These are phyloP conservation scores for Rallus limicola DNA, from an alignment of 2,113 vertebrate genomes.

Conservation along the genomic window DNA sequence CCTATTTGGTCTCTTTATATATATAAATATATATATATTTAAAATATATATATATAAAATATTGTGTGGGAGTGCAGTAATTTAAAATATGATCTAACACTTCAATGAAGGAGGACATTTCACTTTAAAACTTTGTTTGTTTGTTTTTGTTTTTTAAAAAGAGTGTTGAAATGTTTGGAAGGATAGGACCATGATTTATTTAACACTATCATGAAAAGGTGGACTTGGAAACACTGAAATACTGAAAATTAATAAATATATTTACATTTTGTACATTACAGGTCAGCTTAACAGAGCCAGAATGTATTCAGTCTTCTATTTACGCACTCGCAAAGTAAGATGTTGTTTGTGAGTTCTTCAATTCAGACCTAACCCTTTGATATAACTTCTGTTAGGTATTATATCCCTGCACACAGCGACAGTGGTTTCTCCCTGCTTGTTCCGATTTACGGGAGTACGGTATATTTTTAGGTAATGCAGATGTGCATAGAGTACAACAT, in stretches of 20 bases:
- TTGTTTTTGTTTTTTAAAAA: constrained; percentile 55
- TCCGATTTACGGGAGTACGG: constrained; percentile 59
- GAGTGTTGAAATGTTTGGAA: constrained; percentile 58
- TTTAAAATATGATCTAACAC: constrained; percentile 60
- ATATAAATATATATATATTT: constrained; percentile 53
- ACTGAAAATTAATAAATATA: constrained; percentile 28
- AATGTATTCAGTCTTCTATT: constrained; percentile 42
- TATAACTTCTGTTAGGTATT: constrained; percentile 3
- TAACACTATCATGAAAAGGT: constrained; percentile 53
- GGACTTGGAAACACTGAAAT: constrained; percentile 49
- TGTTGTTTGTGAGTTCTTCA: constrained; percentile 41
- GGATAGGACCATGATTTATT: constrained; percentile 44
- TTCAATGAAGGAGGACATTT: constrained; percentile 72
- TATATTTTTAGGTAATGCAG: constrained; percentile 69
- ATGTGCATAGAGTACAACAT: constrained; percentile 73
- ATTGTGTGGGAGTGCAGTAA: constrained; percentile 56
- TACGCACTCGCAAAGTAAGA: constrained; percentile 43
- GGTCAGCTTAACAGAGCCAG: constrained; percentile 1
- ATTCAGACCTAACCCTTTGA: constrained; percentile 9
- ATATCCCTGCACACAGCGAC: constrained; percentile 3
- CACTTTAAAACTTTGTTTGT: constrained; percentile 53
- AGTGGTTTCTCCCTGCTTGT: constrained; percentile 50
- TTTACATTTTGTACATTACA: constrained; percentile 22
- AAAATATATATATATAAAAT: constrained; percentile 37
- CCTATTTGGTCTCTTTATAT: constrained; percentile 70